Evolutionary conservation across 1,140 invertebrate species (phyloP), one percentile per base, ranked within the genome.

Genomic region (Microplitis demolitor): DNA sequence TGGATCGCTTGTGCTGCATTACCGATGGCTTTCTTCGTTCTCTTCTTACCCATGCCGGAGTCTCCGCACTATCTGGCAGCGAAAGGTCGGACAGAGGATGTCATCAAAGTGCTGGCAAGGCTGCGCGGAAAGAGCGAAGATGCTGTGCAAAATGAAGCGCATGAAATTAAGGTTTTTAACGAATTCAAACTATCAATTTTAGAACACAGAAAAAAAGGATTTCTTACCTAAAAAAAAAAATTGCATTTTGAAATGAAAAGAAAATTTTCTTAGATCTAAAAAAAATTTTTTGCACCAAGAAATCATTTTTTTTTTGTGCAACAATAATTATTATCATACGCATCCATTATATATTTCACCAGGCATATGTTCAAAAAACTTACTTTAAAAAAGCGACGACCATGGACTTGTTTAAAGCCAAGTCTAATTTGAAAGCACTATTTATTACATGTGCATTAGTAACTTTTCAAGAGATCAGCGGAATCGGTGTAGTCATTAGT

Each of bases 401-500:
- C 3, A 76, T 83, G 16, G 91, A 93, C 74, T 83, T 93, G 0
- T 89, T 92, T 69, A 88, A 83, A 50, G 88, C 86, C 4, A 87
- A 85, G 60, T 83, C 87, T 1, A 89, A 92, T 77, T 87, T 89
- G 6, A 92, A 90, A 76, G 92, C 91, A 0, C 83, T 96, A 66
- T 87, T 92, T 51, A 90, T 94, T 50, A 92, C 91, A 0, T 90
- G 92, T 70, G 89, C 91, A 2, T 85, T 96, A 61, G 91, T 94
- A 66, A 82, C 90, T 60, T 92, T 93, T 82, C 93, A 94, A 78
- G 93, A 95, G 83, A 85, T 95, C n/a, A 92, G 91, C 3, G 95
- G 95, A 24, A 94, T 94, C 78, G 96, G 95, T 83, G 92, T 93
- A 3, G 91, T 97, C 1, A 89, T 96, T 14, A 96, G 96, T 83